These are phyloP conservation scores for human (Homo sapiens) DNA, from an alignment of 2,113 vertebrate species.

Conservation along the genomic window GRCh38 chr5:9941001-9941500, in stretches of 20 bases:
- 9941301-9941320: neutral
- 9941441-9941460: neutral
- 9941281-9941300: neutral
- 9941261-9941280: too few relatives aligned
- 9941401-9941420: neutral
- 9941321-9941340: neutral
- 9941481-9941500: neutral
- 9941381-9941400: too few relatives aligned
- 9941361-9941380: too few relatives aligned
- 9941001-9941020: neutral
- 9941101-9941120: neutral
- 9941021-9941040: neutral
- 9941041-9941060: neutral
- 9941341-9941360: neutral
- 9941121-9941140: neutral
- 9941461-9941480: neutral
- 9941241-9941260: neutral
- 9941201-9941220: neutral
- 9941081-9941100: neutral
- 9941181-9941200: neutral
- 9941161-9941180: neutral
- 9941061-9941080: neutral
- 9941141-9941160: neutral
- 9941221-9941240: neutral
- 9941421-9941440: neutral